phyloP scores from a whole-genome alignment of 2,113 vertebrate species.

The Toxotes chatareus region DNA sequence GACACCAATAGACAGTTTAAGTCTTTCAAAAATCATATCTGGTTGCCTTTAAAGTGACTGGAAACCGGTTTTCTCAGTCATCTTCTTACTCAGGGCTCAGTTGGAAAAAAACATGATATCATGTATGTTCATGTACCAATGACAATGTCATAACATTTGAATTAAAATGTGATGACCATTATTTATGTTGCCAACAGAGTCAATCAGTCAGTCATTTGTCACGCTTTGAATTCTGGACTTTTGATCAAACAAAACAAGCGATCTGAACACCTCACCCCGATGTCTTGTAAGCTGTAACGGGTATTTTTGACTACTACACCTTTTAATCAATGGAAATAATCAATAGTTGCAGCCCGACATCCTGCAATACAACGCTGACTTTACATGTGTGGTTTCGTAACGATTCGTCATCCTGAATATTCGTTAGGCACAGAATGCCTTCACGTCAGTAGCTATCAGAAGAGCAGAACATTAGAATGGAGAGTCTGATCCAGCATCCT shows the following conservation, averaged over 20 bases:
- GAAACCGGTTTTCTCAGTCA: not conserved
- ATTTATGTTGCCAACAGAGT: too few relatives aligned
- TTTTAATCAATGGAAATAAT: not conserved
- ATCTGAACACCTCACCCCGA: not conserved
- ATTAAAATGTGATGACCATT: too few relatives aligned
- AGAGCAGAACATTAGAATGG: slow-evolving; percentile 34
- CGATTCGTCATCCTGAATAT: not conserved
- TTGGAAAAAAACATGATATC: too few relatives aligned
- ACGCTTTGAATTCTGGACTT: not conserved
- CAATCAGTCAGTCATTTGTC: not conserved
- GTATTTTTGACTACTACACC: not conserved
- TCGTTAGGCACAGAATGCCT: not conserved
- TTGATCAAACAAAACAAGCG: not conserved
- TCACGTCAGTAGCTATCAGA: not conserved
- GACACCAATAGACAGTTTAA: not conserved
- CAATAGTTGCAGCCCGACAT: not conserved
- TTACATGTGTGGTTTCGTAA: not conserved
- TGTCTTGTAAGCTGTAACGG: not conserved
- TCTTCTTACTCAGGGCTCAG: not conserved
- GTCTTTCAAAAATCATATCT: not conserved
- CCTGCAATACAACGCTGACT: not conserved
- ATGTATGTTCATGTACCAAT: too few relatives aligned
- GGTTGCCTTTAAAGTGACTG: not conserved
- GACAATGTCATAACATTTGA: too few relatives aligned
- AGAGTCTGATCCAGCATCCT: slow-evolving; percentile 38